Conservation (phyloP, 2,797 vertebrate species). For the Halcyon chelicuti region DNA sequence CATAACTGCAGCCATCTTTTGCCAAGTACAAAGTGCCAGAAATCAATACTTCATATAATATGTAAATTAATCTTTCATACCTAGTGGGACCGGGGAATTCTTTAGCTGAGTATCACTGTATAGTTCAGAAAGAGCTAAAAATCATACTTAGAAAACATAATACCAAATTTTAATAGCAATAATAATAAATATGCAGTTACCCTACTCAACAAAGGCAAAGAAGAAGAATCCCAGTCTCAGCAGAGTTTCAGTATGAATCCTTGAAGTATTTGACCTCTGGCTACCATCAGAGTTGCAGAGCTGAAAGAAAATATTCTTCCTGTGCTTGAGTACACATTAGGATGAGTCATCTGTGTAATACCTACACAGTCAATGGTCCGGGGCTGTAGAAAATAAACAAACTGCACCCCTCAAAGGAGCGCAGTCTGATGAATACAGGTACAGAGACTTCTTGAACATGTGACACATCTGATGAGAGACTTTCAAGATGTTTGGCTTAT, state of each 20-base stretch:
- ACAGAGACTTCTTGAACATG: not conserved
- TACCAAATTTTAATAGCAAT: not conserved
- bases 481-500: not conserved
- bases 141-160: not conserved
- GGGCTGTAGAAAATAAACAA: not conserved
- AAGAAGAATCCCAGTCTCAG: not conserved
- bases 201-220: not conserved
- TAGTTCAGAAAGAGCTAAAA: not conserved
- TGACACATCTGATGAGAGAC: not conserved
- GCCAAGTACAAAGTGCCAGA: constrained; percentile 35
- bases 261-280: not conserved
- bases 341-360: not conserved
- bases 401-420: not conserved
- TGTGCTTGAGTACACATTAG: not conserved
- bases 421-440: not conserved
- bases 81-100: not conserved
- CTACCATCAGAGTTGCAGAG: not conserved
- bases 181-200: not conserved
- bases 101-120: not conserved
- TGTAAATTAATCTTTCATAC: constrained; percentile 55
- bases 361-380: not conserved
- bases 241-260: not conserved
- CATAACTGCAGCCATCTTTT: constrained; percentile 46
- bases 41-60: constrained; percentile 74
- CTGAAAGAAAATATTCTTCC: not conserved